Conservation (phyloP, 37 sponge, comb jelly and placozoan species). For the Petrosia ficiformis region DNA sequence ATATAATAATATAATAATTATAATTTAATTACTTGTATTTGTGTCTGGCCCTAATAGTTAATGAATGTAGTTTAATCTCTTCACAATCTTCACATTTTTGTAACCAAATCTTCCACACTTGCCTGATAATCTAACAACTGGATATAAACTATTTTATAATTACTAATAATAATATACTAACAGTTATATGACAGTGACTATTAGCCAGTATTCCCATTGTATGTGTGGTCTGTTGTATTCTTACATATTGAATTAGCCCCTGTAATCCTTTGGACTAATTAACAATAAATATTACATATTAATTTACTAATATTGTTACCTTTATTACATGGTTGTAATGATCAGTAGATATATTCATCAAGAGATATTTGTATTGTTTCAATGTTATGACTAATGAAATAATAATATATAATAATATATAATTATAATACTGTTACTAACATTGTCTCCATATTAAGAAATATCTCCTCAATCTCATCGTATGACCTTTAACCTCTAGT, state of each 20-base stretch:
- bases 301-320: too few relatives aligned
- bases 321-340: constrained; percentile 10
- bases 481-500: constrained; percentile 10
- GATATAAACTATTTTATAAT: too few relatives aligned
- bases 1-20: neutral
- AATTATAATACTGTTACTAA: constrained; percentile 17
- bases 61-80: constrained; percentile 37
- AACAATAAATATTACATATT: too few relatives aligned
- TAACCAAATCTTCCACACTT: constrained; percentile 40
- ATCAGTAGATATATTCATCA: constrained; percentile 9
- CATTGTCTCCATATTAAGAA: constrained; percentile 43
- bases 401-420: neutral
- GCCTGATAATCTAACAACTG: constrained; percentile 1
- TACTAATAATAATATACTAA: too few relatives aligned
- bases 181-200: too few relatives aligned
- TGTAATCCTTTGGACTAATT: neutral
- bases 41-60: constrained; percentile 24
- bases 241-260: neutral
- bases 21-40: constrained; percentile 7
- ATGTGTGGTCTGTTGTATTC: too few relatives aligned
- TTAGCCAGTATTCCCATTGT: too few relatives aligned
- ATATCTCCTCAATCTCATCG: constrained; percentile 21
- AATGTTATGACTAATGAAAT: constrained; percentile 32
- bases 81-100: constrained; percentile 52
- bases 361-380: constrained; percentile 1